A percentile compares a stretch with the other conserved stretches of the same genome.
These are phyloP conservation scores for Littorina saxatilis DNA, from an alignment of 1,140 invertebrate genomes.

Conservation along the genomic window DNA sequence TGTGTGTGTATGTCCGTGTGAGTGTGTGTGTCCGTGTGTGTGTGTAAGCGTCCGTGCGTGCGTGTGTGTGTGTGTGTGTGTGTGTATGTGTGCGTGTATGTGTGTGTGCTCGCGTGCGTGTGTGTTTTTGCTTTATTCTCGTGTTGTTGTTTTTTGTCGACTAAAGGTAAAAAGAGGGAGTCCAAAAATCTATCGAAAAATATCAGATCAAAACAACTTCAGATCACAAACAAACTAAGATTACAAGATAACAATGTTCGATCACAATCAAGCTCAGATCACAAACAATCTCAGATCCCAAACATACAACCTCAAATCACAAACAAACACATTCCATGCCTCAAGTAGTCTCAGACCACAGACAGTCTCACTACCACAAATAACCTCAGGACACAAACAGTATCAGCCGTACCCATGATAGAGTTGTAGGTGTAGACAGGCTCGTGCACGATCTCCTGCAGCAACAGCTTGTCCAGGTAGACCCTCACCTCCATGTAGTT, in stretches of 20 bases:
- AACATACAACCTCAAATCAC: no score
- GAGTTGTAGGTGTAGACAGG: conserved; percentile 21
- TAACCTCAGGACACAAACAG: not conserved
- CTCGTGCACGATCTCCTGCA: conserved; percentile 5
- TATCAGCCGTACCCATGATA: conserved; percentile 19
- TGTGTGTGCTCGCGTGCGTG: conserved; percentile 1
- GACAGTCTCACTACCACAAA: no score
- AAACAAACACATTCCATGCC: no score
- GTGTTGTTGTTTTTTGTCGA: no score
- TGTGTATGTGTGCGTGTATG: conserved; percentile 4
- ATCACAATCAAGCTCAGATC: no score
- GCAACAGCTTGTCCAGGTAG: conserved; percentile 21
- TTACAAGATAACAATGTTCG: not conserved
- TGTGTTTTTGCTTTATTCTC: not conserved
- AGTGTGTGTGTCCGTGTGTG: not conserved
- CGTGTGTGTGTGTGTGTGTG: not conserved
- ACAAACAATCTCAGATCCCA: no score
- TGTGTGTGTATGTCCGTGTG: conserved; percentile 12
- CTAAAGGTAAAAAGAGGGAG: no score
- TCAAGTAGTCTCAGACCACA: no score
- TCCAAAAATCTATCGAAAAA: no score
- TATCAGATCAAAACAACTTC: no score
- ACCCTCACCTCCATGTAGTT: conserved; percentile 33
- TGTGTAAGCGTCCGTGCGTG: not conserved
- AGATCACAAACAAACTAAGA: no score